Conservation (phyloP, 2,888 invertebrate genomes). For the Sesamia inferens region DNA sequence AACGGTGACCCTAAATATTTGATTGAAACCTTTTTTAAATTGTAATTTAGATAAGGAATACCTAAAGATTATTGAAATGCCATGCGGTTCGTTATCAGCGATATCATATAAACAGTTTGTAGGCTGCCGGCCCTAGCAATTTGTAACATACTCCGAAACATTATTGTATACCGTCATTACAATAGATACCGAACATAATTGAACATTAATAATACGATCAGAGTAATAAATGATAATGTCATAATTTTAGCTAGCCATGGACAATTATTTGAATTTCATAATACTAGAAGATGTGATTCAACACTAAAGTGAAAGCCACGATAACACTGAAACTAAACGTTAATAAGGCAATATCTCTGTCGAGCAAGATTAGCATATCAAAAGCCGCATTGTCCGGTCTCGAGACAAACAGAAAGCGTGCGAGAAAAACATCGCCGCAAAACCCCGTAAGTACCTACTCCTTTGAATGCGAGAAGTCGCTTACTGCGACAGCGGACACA, state of each 20-base stretch:
- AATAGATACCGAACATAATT: not conserved
- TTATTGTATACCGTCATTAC: not conserved
- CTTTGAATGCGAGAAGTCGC: not conserved
- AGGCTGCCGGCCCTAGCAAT: not conserved
- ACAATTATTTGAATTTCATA: not conserved
- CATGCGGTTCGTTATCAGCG: no score
- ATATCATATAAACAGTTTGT: not conserved
- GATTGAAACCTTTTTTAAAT: no score
- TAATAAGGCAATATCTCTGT: not conserved
- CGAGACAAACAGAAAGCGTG: not conserved
- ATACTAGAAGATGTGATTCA: not conserved
- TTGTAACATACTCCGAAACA: not conserved
- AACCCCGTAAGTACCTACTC: not conserved
- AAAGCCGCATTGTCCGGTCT: conserved; percentile 39
- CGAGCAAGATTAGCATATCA: conserved; percentile 58
- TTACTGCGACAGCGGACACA: not conserved
- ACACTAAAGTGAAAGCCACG: not conserved
- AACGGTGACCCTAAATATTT: no score
- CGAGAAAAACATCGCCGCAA: not conserved
- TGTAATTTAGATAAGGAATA: not conserved
- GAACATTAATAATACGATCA: not conserved
- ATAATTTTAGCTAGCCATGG: not conserved
- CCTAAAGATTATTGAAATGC: not conserved
- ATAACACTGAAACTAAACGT: conserved; percentile 1
- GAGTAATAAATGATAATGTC: not conserved